Base-by-base conservation (phyloP, 1,140 invertebrate genomes). In the Octopus sinensis region DNA sequence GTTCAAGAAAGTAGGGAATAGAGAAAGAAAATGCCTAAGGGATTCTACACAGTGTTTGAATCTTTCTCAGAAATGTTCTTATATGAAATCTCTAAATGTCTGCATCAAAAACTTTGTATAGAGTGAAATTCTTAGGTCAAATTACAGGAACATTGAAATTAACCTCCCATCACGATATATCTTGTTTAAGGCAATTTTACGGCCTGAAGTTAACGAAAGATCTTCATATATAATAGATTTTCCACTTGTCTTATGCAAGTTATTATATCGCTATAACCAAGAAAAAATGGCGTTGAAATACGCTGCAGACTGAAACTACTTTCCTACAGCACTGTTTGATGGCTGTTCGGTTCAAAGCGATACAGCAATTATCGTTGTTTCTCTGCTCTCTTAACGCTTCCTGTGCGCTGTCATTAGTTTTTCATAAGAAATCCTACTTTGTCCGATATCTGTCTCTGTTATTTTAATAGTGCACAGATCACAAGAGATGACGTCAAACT, bases 371-470 rank as follows among this genome's bases (percentile, higher is more conserved):
- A 73, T 23, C 30, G 68, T 73, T 73, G 68, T 73, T 73, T 73
- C 30, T n/a, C 17, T 73, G 68, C 30, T n/a, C 17, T 73, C 68
- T 73, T 73, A 73, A 73, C 68, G 68, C 68, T 73, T 73, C 68
- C 68, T 73, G 68, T 73, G 68, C 68, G 30, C 68, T 73, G 68
- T 73, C 68, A 73, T 73, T 73, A 73, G 68, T 73, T n/a, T 73
- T 73, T 73, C 68, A 73, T 73, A 13, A 73, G 5, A 73, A 17
- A 73, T 73, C 9, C 6, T 73, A 43, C 30, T 43, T 43, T 43
- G 30, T 43, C 30, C 30, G 30, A 43, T 43, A 43, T 43, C 30
- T 43, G 30, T 43, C 30, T 3, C 30, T 43, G 30, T 43, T 43
- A 43, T 43, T 43, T 43, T 43, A 43, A 43, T 43, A 43, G 30